These are phyloP conservation scores for Limnephilus auricula DNA, from an alignment of 2,888 invertebrate genomes.

Conservation along the genomic window DNA sequence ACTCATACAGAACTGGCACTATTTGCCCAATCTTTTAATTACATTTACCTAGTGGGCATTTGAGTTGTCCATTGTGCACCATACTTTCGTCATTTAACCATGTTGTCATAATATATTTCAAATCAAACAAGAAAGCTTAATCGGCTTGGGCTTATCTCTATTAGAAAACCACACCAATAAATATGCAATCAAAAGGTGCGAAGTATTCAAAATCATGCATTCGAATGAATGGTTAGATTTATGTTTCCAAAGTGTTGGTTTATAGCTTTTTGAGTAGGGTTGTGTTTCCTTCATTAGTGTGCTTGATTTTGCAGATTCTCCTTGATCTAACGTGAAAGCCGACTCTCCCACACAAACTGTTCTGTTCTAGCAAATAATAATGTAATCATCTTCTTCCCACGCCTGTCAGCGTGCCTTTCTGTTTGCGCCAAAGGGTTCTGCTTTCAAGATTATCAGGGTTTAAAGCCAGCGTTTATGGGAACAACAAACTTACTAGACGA, in stretches of 20 bases:
- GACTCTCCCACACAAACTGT: not conserved
- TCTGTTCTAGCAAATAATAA: constrained; percentile 24
- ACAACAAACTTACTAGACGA: not conserved
- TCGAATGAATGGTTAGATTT: not conserved
- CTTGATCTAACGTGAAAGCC: constrained; percentile 14
- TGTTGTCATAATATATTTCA: not conserved
- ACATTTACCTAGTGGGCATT: not conserved
- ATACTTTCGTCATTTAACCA: not conserved
- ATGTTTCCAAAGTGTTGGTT: not conserved
- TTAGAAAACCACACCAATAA: not conserved
- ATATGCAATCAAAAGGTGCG: not conserved
- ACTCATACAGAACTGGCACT: not conserved
- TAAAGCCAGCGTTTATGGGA: not conserved
- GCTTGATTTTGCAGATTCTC: not conserved
- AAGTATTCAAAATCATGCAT: not conserved
- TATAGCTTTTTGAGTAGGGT: not conserved
- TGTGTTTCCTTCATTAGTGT: not conserved
- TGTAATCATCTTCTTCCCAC: constrained; percentile 35
- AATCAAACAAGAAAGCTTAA: not conserved
- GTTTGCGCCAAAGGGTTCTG: not conserved
- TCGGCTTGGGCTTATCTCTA: not conserved
- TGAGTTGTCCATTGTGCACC: not conserved
- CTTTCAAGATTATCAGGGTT: not conserved
- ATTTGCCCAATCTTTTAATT: not conserved
- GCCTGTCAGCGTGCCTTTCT: constrained; percentile 12